Base-by-base conservation (phyloP, 2,888 invertebrate genomes). In the Drosophila ezoana region DNA sequence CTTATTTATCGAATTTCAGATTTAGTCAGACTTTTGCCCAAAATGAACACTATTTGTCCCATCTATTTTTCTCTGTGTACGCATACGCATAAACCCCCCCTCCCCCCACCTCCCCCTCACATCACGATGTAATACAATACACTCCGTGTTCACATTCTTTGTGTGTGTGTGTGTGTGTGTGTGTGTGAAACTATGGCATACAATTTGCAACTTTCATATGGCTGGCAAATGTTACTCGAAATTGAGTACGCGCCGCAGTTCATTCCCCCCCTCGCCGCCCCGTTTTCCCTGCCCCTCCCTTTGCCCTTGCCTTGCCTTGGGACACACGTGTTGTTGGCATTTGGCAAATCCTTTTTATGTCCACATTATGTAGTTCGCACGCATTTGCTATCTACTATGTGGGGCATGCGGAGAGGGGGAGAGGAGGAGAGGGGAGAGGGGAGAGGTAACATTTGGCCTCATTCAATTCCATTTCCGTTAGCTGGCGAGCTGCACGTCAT, bases 311-410 rank as follows among this genome's bases (percentile, higher is more conserved):
- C n/a, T 4, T n/a, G 23, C 16, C n/a, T 8, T 52, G 28, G 51
- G 23, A 23, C 56, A 47, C 68, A 69, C 61, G 45, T 40, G 56
- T 32, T 51, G 56, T 51, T 71, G 51, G 58, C 47, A 58, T 60
- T 78, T 54, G 63, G 73, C 87, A 91, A 90, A 90, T 91, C 91
- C 90, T 91, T 91, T 91, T 91, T 91, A 91, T 90, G 88, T 64
- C 81, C 89, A 74, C 86, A 85, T 90, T 88, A 88, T 89, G 76
- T 85, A 90, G 89, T 81, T 89, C 79, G 73, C 75, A 76, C 74
- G 73, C 81, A 83, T 81, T 81, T 71, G 82, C 75, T 75, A 67
- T 72, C 74, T 18, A 18, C 2, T 75, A 62, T 58, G 72, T 49
- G 8, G 8, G 14, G 18, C 23, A n/a, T n/a, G n/a, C 23, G 16